Conservation (phyloP, 1,140 invertebrate species). For the Drosophila mayri region DNA sequence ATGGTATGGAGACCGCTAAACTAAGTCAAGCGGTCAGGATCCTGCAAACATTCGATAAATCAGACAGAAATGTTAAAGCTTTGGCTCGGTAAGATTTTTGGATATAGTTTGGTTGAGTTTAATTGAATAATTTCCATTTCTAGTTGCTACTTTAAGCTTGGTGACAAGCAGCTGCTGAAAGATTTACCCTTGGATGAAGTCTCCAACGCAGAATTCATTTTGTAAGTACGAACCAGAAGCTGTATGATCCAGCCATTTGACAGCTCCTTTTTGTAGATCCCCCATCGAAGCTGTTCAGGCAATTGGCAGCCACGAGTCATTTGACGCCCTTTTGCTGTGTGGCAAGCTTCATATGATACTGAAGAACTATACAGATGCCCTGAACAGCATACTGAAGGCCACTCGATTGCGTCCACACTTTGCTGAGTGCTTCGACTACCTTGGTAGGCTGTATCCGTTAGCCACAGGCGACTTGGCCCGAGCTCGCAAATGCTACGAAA, state of each 20-base stretch:
- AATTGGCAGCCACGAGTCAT: slow-evolving; percentile 85
- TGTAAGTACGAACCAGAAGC: slow-evolving; percentile 37
- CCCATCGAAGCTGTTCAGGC: slow-evolving; percentile 86
- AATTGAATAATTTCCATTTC: not conserved
- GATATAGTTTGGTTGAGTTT: not conserved
- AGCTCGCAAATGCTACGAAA: slow-evolving; percentile 93
- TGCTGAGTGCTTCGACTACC: slow-evolving; percentile 90
- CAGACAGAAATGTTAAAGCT: slow-evolving; percentile 22
- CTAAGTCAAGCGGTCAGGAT: slow-evolving; percentile 52
- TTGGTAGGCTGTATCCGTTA: slow-evolving; percentile 90
- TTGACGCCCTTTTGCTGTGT: slow-evolving; percentile 87
- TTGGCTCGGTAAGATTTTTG: slow-evolving; percentile 50
- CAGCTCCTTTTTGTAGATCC: slow-evolving; percentile 20
- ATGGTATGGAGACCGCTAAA: slow-evolving; percentile 41
- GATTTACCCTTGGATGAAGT: slow-evolving; percentile 48
- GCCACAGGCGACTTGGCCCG: slow-evolving; percentile 88
- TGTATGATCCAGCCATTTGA: not conserved
- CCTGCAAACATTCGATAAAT: slow-evolving; percentile 11
- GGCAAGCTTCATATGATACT: slow-evolving; percentile 89
- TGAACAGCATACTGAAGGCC: slow-evolving; percentile 89
- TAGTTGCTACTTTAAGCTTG: slow-evolving; percentile 67
- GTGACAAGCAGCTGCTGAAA: slow-evolving; percentile 41
- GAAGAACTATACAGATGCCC: slow-evolving; percentile 87
- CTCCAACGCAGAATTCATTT: slow-evolving; percentile 59
- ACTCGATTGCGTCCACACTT: slow-evolving; percentile 90